These are phyloP conservation scores for Oxyura jamaicensis DNA, from an alignment of 2,113 vertebrate genomes.

Conservation along the genomic window DNA sequence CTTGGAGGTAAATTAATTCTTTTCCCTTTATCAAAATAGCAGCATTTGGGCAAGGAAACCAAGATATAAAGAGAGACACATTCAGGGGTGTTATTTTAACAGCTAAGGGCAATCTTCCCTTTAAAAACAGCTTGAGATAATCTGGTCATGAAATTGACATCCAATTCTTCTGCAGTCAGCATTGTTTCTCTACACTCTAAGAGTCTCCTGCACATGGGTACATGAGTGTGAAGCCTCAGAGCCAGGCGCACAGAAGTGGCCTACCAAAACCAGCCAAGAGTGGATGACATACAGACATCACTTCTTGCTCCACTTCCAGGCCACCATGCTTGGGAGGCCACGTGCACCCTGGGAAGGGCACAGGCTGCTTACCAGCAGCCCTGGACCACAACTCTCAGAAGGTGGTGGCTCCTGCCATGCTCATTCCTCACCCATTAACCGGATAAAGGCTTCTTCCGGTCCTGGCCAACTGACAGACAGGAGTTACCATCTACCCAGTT, in stretches of 20 bases:
- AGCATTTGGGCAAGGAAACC: neutral
- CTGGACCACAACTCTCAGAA: neutral
- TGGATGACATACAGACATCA: no score
- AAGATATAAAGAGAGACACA: neutral
- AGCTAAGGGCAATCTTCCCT: neutral
- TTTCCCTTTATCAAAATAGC: neutral
- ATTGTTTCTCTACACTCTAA: accelerated
- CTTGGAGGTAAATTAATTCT: slow-evolving; percentile 43
- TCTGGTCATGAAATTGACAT: accelerated
- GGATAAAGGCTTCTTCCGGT: neutral
- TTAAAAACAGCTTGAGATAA: neutral
- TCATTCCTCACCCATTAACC: neutral
- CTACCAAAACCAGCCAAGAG: neutral
- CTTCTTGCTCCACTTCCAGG: neutral
- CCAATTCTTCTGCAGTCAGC: accelerated
- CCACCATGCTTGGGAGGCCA: neutral
- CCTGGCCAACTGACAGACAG: neutral
- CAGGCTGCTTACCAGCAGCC: neutral
- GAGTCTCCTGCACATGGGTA: neutral
- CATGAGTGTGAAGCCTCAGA: neutral
- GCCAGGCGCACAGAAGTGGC: neutral
- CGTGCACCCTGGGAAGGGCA: neutral
- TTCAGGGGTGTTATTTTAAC: neutral
- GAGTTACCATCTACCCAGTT: neutral
- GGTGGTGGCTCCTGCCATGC: neutral